A percentile compares a stretch with the other conserved stretches of the same genome.
phyloP scores from a whole-genome alignment of 2,888 invertebrate genomes.

The Drosophila bunnanda region DNA sequence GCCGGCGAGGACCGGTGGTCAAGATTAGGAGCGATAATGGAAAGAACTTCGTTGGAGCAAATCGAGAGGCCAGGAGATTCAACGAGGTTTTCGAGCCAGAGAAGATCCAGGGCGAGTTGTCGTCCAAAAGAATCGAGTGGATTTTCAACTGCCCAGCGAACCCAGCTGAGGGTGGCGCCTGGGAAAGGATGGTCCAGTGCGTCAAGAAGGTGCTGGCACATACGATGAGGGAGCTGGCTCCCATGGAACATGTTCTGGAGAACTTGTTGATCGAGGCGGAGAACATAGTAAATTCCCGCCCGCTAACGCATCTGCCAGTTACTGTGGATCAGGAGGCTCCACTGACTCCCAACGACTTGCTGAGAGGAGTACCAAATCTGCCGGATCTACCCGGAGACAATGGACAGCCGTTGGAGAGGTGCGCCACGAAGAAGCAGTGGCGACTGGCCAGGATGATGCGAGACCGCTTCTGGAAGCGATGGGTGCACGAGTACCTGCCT shows the following conservation, averaged over 20 bases:
- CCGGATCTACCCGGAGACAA: no score
- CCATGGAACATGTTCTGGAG: background rate
- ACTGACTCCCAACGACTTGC: no score
- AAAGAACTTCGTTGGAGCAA: background rate
- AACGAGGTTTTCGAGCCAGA: slow-evolving; percentile 14
- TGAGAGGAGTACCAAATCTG: no score
- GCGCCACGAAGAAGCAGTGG: background rate
- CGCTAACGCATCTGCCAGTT: no score
- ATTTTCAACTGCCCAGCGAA: slow-evolving; percentile 17
- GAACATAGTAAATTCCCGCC: no score
- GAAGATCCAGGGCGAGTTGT: slow-evolving; percentile 4
- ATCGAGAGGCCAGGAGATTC: slow-evolving; percentile 1
- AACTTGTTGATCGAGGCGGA: background rate
- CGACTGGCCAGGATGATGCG: background rate
- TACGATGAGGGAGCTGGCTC: background rate
- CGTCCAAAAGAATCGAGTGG: background rate
- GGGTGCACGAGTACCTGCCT: no score
- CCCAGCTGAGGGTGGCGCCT: slow-evolving; percentile 7
- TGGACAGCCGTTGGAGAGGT: background rate
- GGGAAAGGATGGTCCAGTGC: slow-evolving; percentile 9
- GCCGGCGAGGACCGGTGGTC: slow-evolving; percentile 2
- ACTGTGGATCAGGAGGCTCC: no score
- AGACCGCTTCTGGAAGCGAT: no score
- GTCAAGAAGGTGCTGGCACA: background rate
- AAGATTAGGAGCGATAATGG: slow-evolving; percentile 7